Base-by-base conservation (phyloP, 2,888 invertebrate species). In the Cancer borealis region DNA sequence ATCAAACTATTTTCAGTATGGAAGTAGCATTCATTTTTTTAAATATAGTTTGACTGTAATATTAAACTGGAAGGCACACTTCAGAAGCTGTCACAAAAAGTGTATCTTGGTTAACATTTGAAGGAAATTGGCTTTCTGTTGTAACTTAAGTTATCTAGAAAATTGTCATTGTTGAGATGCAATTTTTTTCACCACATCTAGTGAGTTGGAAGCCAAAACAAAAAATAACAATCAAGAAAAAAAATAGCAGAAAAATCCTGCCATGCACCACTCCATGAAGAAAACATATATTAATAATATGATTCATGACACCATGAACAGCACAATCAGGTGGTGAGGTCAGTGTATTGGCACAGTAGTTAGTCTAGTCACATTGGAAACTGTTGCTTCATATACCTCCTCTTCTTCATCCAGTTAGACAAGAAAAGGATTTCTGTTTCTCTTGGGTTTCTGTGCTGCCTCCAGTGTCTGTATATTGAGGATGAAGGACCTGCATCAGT, bases 401-500 rank as follows among this genome's bases (percentile, higher is more conserved):
- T n/a, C 73, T 79, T 84, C 84, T 26, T 84, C 26, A n/a, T 26
- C 73, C 73, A 73, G 73, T 26, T 73, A 73, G 73, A n/a, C 26
- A 26, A 73, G 73, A 73, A 84, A 39, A 84, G 39, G 84, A 12
- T 84, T 84, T 84, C 39, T 84, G 12, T 84, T 39, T 39, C 39
- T 39, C 39, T 84, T 84, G 10, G 1, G 17, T 39, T 10, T 84
- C 14, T 84, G 39, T 84, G 39, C 73, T 84, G 39, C 73, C 73
- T 79, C 73, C 73, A 30, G 73, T 84, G 84, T 84, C n/a, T 84
- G 84, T 84, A 84, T 84, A 84, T 84, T 39, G 39, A 84, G 84
- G 84, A 39, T n/a, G 39, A 17, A 39, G 84, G 84, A 73, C n/a
- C 26, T 73, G 8, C 73, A 26, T 39, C 39, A 84, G 30, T 17